Evolutionary conservation across 2,797 vertebrate genomes (phyloP).

Genomic region (Acridotheres tristis): DNA sequence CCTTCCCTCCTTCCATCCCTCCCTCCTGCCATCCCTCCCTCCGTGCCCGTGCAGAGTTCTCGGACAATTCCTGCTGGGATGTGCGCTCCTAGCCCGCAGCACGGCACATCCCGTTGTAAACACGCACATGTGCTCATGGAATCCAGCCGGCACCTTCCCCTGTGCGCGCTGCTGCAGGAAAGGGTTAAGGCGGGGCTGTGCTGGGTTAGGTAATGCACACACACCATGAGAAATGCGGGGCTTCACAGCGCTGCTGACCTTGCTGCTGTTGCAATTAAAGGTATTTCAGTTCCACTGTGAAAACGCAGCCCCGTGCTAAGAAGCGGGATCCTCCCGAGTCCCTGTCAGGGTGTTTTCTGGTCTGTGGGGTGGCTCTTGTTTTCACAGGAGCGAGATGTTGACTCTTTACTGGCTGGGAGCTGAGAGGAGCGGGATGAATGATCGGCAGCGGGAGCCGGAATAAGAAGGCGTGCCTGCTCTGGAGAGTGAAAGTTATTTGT

Average conservation of each 20-base stretch:
- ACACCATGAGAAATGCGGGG: not conserved
- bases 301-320: not conserved
- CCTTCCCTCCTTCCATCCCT: not conserved
- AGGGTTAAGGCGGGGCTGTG: slow-evolving; percentile 30
- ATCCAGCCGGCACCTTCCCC: not conserved
- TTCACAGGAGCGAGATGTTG: slow-evolving; percentile 11
- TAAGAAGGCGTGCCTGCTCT: slow-evolving; percentile 60
- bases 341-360: slow-evolving; percentile 1
- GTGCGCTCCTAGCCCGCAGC: slow-evolving; percentile 5
- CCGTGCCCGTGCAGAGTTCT: not conserved
- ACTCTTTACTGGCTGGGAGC: slow-evolving; percentile 45
- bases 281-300: not conserved
- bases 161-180: not conserved
- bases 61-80: not conserved
- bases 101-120: slow-evolving; percentile 13
- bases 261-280: slow-evolving; percentile 27
- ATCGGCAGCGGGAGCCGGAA: slow-evolving; percentile 37
- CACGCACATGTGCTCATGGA: slow-evolving; percentile 22
- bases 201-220: not conserved
- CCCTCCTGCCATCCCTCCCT: too few species aligned
- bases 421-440: slow-evolving; percentile 54
- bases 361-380: not conserved
- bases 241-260: slow-evolving; percentile 20
- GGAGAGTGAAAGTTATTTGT: slow-evolving; percentile 67
- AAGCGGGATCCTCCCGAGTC: not conserved